These are phyloP conservation scores for Acanthis flammea DNA, from an alignment of 2,797 vertebrate species.

Conservation along the genomic window DNA sequence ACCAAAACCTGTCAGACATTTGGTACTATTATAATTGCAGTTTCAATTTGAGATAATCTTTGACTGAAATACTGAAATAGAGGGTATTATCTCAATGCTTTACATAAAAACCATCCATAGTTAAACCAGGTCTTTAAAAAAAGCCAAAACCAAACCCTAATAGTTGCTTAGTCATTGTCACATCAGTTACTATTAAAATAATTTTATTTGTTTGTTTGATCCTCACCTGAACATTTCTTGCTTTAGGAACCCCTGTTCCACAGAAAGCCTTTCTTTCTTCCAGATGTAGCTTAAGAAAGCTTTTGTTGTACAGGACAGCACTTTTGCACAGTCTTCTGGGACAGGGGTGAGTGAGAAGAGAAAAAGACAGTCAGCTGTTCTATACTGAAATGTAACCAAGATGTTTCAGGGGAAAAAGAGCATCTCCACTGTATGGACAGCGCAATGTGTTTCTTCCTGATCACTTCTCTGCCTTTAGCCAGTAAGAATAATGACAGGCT, in stretches of 20 bases:
- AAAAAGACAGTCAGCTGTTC: not conserved
- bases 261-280: not conserved
- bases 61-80: not conserved
- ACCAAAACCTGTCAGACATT: not conserved
- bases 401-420: not conserved
- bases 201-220: not conserved
- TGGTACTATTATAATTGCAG: not conserved
- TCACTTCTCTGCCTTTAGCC: not conserved
- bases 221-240: not conserved
- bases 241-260: not conserved
- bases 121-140: not conserved
- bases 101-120: not conserved
- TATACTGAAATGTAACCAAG: not conserved
- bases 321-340: too few relatives aligned
- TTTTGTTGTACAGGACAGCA: not conserved
- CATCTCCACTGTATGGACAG: fast-evolving
- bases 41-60: not conserved
- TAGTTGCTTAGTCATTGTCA: not conserved
- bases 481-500: slow-evolving; percentile 3
- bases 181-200: not conserved
- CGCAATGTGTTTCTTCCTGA: not conserved
- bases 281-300: not conserved
- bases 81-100: not conserved
- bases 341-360: fast-evolving
- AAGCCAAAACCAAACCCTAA: not conserved